Evolutionary conservation across 2,113 vertebrate genomes (phyloP).

Genomic region (Silurus asotus): DNA sequence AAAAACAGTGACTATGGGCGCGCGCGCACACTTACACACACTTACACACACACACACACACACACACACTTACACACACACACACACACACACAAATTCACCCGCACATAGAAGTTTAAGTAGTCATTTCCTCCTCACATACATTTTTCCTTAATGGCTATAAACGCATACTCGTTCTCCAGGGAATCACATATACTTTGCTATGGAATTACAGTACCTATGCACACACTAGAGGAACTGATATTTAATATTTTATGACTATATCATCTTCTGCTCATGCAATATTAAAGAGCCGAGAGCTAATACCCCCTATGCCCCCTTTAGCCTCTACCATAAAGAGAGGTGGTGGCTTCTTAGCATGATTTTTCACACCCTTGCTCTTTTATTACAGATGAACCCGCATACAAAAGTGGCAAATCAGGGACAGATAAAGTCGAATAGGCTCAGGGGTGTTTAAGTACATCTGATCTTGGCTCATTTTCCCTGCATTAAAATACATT

Average conservation of each 20-base stretch:
- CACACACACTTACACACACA: constrained; percentile 5
- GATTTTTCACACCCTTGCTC: constrained; percentile 1
- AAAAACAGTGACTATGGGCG: not conserved
- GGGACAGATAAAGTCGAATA: not conserved
- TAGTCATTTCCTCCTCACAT: constrained; percentile 31
- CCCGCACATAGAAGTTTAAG: constrained; percentile 2
- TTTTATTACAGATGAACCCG: constrained; percentile 14
- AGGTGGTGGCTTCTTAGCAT: not conserved
- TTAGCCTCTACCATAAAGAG: not conserved
- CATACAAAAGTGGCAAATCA: not conserved
- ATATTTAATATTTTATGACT: constrained; percentile 55
- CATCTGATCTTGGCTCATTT: not conserved
- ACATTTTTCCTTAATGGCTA: constrained; percentile 18
- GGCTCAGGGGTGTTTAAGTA: not conserved
- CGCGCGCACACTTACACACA: no score
- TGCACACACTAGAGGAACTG: constrained; percentile 41
- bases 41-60: constrained; percentile 12
- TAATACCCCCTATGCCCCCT: constrained; percentile 41
- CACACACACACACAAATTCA: constrained; percentile 1
- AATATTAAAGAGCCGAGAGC: constrained; percentile 49
- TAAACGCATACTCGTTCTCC: constrained; percentile 8
- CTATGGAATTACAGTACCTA: constrained; percentile 27
- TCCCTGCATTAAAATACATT: not conserved
- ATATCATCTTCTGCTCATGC: constrained; percentile 52
- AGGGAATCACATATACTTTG: constrained; percentile 30